Evolutionary conservation across 2,797 vertebrate species (phyloP).

Genomic region (Darevskia mixta): DNA sequence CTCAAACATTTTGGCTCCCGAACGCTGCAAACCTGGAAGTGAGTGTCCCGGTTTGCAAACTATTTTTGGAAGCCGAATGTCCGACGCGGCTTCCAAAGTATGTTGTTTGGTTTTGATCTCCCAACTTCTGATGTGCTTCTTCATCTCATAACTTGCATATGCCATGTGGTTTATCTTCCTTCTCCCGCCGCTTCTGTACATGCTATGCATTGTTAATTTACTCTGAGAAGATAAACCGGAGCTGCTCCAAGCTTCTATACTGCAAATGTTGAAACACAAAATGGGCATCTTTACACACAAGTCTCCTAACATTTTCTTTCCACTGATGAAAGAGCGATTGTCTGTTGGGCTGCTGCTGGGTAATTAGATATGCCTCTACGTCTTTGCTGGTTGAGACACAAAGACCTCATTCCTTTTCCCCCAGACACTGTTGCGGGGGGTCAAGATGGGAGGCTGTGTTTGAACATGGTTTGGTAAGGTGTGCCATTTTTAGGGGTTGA

Average conservation of each 20-base stretch:
- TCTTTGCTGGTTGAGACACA: not conserved
- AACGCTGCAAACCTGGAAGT: no score
- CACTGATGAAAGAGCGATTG: slow-evolving; percentile 29
- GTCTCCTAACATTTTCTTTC: slow-evolving; percentile 14
- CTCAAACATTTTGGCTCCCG: no score
- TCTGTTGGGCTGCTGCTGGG: not conserved
- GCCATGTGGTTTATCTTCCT: not conserved
- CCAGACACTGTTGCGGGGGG: not conserved
- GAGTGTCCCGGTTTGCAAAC: no score
- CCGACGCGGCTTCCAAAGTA: not conserved
- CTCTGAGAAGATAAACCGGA: slow-evolving; percentile 27
- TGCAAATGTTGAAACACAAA: slow-evolving; percentile 36
- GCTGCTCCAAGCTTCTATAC: not conserved
- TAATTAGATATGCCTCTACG: slow-evolving; percentile 30
- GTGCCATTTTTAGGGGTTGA: not conserved
- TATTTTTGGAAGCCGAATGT: no score
- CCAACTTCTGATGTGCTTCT: slow-evolving; percentile 49
- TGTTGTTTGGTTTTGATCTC: slow-evolving; percentile 36
- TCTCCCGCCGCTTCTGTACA: not conserved
- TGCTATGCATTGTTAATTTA: slow-evolving; percentile 1
- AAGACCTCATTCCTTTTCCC: not conserved
- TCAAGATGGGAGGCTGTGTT: not conserved
- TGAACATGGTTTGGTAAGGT: not conserved
- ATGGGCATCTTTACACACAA: slow-evolving; percentile 11
- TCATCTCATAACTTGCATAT: slow-evolving; percentile 31